These are phyloP conservation scores for Zosterops pallidus DNA, from an alignment of 2,113 vertebrate species.

Conservation along the genomic window DNA sequence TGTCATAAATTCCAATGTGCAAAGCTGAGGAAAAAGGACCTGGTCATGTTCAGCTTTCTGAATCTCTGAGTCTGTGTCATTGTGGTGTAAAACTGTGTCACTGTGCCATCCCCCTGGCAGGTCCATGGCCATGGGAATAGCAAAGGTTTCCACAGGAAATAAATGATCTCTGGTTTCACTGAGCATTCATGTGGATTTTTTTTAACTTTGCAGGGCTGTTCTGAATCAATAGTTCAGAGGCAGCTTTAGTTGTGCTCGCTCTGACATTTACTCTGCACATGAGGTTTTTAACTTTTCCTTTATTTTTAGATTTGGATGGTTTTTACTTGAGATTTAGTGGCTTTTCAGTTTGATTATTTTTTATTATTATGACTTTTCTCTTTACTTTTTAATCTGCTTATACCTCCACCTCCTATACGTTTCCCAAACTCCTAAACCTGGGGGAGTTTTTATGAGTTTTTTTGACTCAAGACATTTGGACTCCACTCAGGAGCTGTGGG, in stretches of 20 bases:
- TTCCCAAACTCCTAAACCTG: not conserved
- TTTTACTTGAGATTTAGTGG: not conserved
- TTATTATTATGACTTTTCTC: not conserved
- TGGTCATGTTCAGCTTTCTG: not conserved
- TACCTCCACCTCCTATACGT: not conserved
- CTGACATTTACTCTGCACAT: constrained; percentile 27
- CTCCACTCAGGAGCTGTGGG: not conserved
- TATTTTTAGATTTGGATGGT: not conserved
- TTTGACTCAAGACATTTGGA: not conserved
- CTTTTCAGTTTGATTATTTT: not conserved
- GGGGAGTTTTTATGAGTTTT: not conserved
- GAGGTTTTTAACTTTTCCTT: not conserved
- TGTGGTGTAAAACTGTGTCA: no score
- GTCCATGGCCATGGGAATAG: not conserved
- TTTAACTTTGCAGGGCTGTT: not conserved
- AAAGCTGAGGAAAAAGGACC: not conserved
- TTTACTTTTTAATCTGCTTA: not conserved
- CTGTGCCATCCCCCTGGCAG: not conserved
- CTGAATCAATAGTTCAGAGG: not conserved
- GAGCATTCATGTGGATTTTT: not conserved
- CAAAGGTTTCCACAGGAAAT: not conserved
- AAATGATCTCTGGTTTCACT: not conserved
- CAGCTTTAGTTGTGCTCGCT: not conserved
- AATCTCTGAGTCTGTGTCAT: no score
- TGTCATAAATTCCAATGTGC: accelerated